Evolutionary conservation across 2,888 invertebrate genomes (phyloP).

Genomic region (Zaprionus lineosus): DNA sequence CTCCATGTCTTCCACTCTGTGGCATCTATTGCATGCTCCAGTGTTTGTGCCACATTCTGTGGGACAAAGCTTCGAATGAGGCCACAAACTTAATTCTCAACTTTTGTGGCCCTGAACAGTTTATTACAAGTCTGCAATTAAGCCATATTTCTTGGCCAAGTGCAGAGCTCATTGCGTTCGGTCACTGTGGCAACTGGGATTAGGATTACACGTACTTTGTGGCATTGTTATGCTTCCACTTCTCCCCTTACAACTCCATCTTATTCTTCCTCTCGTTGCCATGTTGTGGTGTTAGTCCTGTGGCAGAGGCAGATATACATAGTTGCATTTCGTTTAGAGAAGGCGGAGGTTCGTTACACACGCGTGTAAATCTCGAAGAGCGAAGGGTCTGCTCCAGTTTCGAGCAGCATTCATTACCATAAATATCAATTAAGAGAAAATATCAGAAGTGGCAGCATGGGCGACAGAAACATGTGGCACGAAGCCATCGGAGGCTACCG

Average conservation of each 20-base stretch:
- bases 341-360: constrained; percentile 16
- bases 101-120: constrained; percentile 38
- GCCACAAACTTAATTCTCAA: constrained; percentile 34
- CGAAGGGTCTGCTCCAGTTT: constrained; percentile 54
- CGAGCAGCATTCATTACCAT: constrained; percentile 60
- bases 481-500: constrained; percentile 20
- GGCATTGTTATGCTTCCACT: constrained; percentile 26
- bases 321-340: constrained; percentile 34
- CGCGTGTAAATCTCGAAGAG: constrained; percentile 58
- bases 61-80: constrained; percentile 23
- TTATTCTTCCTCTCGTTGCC: constrained; percentile 17
- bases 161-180: constrained; percentile 41
- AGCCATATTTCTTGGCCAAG: constrained; percentile 59
- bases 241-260: too few relatives aligned
- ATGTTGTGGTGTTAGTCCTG: background rate
- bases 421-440: constrained; percentile 70
- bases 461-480: constrained; percentile 42
- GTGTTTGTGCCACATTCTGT: constrained; percentile 19
- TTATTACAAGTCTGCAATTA: constrained; percentile 60
- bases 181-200: constrained; percentile 36
- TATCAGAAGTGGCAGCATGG: constrained; percentile 62
- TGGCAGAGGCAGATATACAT: background rate
- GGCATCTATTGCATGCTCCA: too few relatives aligned
- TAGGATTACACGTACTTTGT: constrained; percentile 50
- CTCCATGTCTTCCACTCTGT: too few relatives aligned